Conservation (phyloP, 2,888 invertebrate species). For the Trichopoda pennipes region DNA sequence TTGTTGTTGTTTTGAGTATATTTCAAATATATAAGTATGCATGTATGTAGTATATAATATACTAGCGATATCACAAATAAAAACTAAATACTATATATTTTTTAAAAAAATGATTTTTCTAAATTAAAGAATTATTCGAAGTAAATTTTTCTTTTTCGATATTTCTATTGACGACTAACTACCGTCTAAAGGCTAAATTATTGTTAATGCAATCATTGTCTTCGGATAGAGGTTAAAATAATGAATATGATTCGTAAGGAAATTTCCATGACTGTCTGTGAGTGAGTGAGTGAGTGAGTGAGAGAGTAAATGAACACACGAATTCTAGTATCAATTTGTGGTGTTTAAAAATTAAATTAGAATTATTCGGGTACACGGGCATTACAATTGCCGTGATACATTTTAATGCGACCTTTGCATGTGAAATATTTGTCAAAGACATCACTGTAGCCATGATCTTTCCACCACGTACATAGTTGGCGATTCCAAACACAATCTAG, state of each 20-base stretch:
- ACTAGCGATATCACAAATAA: conserved; percentile 64
- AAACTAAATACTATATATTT: conserved; percentile 38
- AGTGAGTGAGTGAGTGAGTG: not conserved
- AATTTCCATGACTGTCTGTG: too few relatives aligned
- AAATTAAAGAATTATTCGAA: conserved; percentile 48
- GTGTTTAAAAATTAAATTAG: not conserved
- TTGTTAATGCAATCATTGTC: conserved; percentile 68
- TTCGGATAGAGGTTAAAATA: conserved; percentile 33
- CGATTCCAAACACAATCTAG: conserved; percentile 90
- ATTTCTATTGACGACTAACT: conserved; percentile 64
- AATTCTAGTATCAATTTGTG: conserved; percentile 27
- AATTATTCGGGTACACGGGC: conserved; percentile 84
- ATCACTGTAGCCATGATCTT: conserved; percentile 86
- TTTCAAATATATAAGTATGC: conserved; percentile 56
- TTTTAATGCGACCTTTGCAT: conserved; percentile 85
- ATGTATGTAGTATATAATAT: conserved; percentile 38
- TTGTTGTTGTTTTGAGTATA: conserved; percentile 25
- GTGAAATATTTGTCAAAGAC: conserved; percentile 87
- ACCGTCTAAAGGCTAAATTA: conserved; percentile 63
- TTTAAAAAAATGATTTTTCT: conserved; percentile 26
- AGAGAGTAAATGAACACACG: too few relatives aligned
- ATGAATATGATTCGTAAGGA: not conserved
- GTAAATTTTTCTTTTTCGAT: conserved; percentile 17
- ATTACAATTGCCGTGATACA: conserved; percentile 90
- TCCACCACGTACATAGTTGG: conserved; percentile 92